phyloP scores from a whole-genome alignment of 2,113 vertebrate species.

The Sander lucioperca region DNA sequence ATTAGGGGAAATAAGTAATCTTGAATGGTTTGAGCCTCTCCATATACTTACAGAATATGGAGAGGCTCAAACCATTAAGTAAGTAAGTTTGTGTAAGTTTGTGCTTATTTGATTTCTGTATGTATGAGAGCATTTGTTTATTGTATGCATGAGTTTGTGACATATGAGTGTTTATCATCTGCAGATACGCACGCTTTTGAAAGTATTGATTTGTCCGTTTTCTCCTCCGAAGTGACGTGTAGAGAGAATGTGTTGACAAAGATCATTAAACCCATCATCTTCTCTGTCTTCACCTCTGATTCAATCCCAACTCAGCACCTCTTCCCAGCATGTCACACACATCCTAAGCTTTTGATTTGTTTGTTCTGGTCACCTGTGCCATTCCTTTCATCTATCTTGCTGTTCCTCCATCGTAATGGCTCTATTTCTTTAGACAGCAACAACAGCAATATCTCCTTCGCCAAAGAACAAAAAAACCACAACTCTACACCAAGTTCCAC shows the following conservation, averaged over 20 bases:
- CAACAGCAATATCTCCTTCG: not conserved
- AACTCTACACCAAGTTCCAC: not conserved
- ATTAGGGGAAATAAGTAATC: not conserved
- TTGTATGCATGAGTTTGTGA: not conserved
- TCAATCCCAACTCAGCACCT: slow-evolving; percentile 83
- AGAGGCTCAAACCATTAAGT: too few species aligned
- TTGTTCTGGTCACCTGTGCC: slow-evolving; percentile 87
- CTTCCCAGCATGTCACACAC: slow-evolving; percentile 85
- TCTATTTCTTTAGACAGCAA: slow-evolving; percentile 40
- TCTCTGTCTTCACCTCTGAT: slow-evolving; percentile 87
- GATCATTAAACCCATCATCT: slow-evolving; percentile 93
- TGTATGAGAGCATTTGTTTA: not conserved
- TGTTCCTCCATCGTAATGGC: slow-evolving; percentile 53
- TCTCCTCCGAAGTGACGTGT: slow-evolving; percentile 73
- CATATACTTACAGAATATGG: too few species aligned
- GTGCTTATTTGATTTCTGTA: not conserved
- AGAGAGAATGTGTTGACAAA: slow-evolving; percentile 82
- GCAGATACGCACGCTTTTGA: not conserved
- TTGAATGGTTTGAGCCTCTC: not conserved
- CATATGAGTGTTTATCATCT: slow-evolving; percentile 8
- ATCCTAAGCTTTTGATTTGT: slow-evolving; percentile 94
- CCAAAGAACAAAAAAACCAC: not conserved
- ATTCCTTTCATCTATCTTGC: slow-evolving; percentile 59
- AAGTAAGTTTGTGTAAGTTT: not conserved
- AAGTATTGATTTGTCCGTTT: slow-evolving; percentile 76